Conservation (phyloP, 2,797 vertebrate species). For the Harpagifer antarcticus region DNA sequence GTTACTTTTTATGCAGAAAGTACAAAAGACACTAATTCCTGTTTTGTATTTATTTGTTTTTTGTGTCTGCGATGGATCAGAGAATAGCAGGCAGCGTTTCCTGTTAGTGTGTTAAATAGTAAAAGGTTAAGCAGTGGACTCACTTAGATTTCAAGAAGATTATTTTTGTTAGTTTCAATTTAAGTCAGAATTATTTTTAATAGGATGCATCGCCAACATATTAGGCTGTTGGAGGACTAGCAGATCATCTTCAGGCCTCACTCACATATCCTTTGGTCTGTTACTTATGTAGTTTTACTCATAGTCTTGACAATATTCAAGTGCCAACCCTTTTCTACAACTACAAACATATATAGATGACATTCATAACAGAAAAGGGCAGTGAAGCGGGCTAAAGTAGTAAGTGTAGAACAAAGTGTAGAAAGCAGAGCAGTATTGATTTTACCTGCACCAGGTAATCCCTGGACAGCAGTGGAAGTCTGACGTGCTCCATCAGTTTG, state of each 20-base stretch:
- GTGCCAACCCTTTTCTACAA: not conserved
- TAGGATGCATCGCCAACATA: no score
- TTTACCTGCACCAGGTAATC: conserved; percentile 96
- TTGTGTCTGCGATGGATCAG: not conserved
- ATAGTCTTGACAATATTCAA: not conserved
- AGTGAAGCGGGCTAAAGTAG: not conserved
- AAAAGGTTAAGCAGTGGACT: no score
- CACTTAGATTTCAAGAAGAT: no score
- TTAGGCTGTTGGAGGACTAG: no score
- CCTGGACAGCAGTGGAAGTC: conserved; percentile 93
- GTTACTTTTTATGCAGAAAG: no score
- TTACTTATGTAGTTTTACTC: not conserved
- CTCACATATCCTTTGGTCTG: not conserved
- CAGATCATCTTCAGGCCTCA: no score
- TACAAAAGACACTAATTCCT: no score
- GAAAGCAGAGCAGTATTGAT: not conserved
- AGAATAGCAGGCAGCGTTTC: not conserved
- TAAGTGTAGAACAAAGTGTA: not conserved
- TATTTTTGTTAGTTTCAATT: no score
- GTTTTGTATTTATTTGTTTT: no score
- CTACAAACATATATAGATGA: not conserved
- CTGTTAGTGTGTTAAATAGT: no score
- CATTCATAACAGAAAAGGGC: not conserved
- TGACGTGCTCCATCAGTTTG: conserved; percentile 95
- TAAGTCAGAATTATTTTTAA: no score